Evolutionary conservation across 2,113 vertebrate genomes (phyloP), one percentile per base, ranked within the genome.

Genomic region (Peromyscus polionotus): DNA sequence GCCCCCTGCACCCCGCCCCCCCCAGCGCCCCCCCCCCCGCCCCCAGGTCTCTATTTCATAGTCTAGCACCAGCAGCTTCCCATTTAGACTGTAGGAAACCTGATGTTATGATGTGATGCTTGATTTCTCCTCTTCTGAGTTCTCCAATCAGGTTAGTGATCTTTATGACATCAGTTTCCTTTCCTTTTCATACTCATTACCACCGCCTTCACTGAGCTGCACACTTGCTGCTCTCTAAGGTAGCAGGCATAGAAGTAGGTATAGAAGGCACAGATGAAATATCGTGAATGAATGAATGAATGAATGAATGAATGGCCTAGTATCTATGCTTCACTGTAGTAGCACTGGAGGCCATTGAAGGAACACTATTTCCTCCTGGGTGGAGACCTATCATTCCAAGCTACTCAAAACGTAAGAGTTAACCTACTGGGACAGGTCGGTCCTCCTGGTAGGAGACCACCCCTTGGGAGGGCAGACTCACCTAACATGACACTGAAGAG

Each of bases 271-370:
- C 79, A 59, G 79, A 24, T 51, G 13, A 91, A n/a, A 84, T 51
- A 8, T 61, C 33, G 2, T 65, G 88, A 92, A 93, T 90, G 72
- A 94, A 90, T n/a, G 16, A 51, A 48, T 90, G 84, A 80, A 57
- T n/a, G 36, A 36, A 77, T 51, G 54, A 20, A 89, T 72, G 70
- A 19, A 39, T 61, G 59, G 54, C 83, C 92, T 1, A 11, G 3
- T 9, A 76, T 13, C 51, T 91, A 59, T 54, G 39, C 87, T 88
- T 91, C 26, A 84, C 80, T 84, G 42, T 28, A 61, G 14, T 28
- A 84, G 57, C 13, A 31, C 16, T 63, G 22, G n/a, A 84, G 57
- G 22, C 13, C 24, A 51, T 83, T 61, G 61, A 83, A 20, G 20
- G n/a, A 39, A 83, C 5, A 36, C 20, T 59, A 61, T 39, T 26